Evolutionary conservation across 2,797 vertebrate genomes (phyloP).

Genomic region (Helarctos malayanus): DNA sequence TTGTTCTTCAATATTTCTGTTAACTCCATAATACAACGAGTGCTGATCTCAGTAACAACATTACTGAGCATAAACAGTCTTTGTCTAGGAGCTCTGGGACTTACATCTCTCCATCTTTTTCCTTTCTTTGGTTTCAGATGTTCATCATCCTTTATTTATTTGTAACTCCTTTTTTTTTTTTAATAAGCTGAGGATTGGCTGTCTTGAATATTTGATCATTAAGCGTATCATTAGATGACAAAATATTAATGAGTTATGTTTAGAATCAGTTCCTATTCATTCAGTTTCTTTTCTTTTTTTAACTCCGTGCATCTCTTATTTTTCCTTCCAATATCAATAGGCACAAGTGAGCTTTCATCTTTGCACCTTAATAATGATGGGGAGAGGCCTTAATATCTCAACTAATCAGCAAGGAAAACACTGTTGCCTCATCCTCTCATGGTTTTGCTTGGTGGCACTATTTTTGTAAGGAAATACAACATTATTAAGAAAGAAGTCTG

Average conservation of each 20-base stretch:
- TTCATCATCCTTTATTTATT: conserved; percentile 73
- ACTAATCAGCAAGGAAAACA: conserved; percentile 35
- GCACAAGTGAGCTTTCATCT: not conserved
- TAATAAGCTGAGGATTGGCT: conserved; percentile 56
- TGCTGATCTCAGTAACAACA: conserved; percentile 61
- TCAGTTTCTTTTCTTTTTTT: not conserved
- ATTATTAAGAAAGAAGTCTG: conserved; percentile 20
- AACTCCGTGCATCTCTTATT: conserved; percentile 4
- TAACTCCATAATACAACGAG: conserved; percentile 69
- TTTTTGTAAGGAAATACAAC: not conserved
- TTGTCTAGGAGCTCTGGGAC: conserved; percentile 62
- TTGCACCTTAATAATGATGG: not conserved
- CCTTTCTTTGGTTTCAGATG: conserved; percentile 56
- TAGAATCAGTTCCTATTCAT: not conserved
- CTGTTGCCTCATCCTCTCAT: not conserved
- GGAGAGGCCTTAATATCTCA: conserved; percentile 32
- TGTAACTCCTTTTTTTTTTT: conserved; percentile 57
- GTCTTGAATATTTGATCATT: conserved; percentile 58
- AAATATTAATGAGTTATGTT: conserved; percentile 53
- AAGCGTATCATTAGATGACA: conserved; percentile 23
- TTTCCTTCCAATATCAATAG: conserved; percentile 24
- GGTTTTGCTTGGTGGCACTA: conserved; percentile 39
- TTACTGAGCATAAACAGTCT: conserved; percentile 76
- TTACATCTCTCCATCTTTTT: conserved; percentile 70
- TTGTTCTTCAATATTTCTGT: conserved; percentile 47